phyloP scores from a whole-genome alignment of 2,888 invertebrate genomes.

The Invenusta paracnida region DNA sequence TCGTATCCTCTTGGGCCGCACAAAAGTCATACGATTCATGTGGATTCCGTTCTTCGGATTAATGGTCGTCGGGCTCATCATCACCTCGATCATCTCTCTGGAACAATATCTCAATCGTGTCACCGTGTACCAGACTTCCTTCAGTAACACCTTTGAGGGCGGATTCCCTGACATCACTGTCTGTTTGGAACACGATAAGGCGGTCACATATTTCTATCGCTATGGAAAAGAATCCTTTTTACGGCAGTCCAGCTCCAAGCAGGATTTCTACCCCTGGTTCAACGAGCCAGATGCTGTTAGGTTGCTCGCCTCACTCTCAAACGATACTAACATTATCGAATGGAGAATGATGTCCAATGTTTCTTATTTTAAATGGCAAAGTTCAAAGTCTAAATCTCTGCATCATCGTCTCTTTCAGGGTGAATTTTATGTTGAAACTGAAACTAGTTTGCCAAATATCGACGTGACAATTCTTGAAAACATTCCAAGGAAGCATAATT shows the following conservation, averaged over 20 bases:
- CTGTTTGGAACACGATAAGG: neutral
- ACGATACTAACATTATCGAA: neutral
- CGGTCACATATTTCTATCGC: neutral
- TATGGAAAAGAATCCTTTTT: neutral
- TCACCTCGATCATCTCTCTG: neutral
- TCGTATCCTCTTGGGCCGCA: slow-evolving; percentile 11
- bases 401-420: neutral
- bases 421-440: neutral
- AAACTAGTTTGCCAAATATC: neutral
- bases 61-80: neutral
- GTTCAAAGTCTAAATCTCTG: neutral
- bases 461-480: neutral
- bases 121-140: neutral
- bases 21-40: neutral
- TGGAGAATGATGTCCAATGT: neutral
- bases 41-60: neutral
- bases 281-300: neutral
- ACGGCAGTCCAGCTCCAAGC: no score
- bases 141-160: neutral
- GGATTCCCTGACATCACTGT: neutral
- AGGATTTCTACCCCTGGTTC: neutral
- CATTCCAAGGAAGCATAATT: neutral
- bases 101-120: neutral
- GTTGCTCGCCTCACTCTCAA: neutral
- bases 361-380: neutral